Conservation (phyloP, 2,113 vertebrate species). For the Xiphias gladius region DNA sequence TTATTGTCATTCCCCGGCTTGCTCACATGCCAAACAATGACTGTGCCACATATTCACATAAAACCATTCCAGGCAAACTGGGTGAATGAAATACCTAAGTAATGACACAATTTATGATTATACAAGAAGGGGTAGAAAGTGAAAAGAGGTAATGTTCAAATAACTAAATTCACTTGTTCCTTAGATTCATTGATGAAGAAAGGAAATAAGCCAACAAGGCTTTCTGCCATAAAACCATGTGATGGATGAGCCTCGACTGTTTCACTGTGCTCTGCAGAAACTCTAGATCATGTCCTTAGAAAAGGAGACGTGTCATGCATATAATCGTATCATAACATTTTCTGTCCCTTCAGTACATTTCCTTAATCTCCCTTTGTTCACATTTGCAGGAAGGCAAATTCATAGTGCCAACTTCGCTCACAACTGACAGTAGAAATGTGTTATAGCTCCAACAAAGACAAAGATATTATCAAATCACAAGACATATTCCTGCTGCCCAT, state of each 20-base stretch:
- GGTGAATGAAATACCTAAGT: background rate
- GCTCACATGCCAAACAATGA: background rate
- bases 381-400: slow-evolving; percentile 48
- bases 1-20: background rate
- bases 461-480: slow-evolving; percentile 7
- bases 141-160: slow-evolving; percentile 5
- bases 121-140: background rate
- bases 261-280: slow-evolving; percentile 42
- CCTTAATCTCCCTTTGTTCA: slow-evolving; percentile 57
- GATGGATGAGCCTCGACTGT: slow-evolving; percentile 42
- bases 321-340: slow-evolving; percentile 53
- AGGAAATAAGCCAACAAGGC: slow-evolving; percentile 40
- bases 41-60: background rate
- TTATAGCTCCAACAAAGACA: slow-evolving; percentile 11
- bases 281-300: slow-evolving; percentile 40
- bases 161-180: slow-evolving; percentile 22
- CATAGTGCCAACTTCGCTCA: slow-evolving; percentile 40
- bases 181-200: slow-evolving; percentile 33
- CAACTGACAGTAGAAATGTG: slow-evolving; percentile 25
- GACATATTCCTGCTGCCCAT: too few relatives aligned
- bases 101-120: background rate
- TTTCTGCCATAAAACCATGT: slow-evolving; percentile 41
- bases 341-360: slow-evolving; percentile 47
- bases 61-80: background rate
- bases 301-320: slow-evolving; percentile 52